Conservation (phyloP, 2,113 vertebrate genomes). For the Panurus biarmicus region DNA sequence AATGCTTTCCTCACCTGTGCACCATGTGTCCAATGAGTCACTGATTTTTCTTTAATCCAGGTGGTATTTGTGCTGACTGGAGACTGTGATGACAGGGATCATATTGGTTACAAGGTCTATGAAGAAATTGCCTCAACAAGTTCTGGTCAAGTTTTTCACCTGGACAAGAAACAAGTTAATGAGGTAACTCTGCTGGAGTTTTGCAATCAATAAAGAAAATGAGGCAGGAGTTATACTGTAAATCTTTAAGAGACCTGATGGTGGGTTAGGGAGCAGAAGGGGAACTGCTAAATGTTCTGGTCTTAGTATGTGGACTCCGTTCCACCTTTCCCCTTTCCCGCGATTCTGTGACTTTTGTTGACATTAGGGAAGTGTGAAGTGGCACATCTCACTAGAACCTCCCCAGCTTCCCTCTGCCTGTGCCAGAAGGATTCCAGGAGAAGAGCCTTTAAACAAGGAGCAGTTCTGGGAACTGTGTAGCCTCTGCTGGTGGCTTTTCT, state of each 20-base stretch:
- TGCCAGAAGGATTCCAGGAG: neutral
- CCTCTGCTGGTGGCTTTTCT: neutral
- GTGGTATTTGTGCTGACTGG: constrained; percentile 98
- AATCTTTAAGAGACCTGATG: neutral
- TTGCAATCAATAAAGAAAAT: neutral
- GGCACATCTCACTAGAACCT: neutral
- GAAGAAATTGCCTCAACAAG: constrained; percentile 99
- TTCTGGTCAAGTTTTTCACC: constrained; percentile 96
- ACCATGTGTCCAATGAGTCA: neutral
- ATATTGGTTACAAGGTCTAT: constrained; percentile 93
- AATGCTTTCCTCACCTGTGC: neutral
- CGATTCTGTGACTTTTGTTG: neutral
- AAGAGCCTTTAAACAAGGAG: neutral
- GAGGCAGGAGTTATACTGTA: neutral
- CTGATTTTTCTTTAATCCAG: constrained; percentile 56
- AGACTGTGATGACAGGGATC: constrained; percentile 92
- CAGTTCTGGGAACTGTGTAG: neutral
- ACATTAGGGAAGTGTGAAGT: neutral
- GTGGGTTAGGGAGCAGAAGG: neutral
- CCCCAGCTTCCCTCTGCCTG: neutral
- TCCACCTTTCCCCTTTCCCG: neutral
- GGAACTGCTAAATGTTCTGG: neutral
- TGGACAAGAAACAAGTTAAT: constrained; percentile 98
- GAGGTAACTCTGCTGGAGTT: constrained; percentile 78
- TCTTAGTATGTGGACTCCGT: neutral